Evolutionary conservation across 2,113 vertebrate genomes (phyloP), one percentile per base, ranked within the genome.

Genomic region (Narcine bancroftii): DNA sequence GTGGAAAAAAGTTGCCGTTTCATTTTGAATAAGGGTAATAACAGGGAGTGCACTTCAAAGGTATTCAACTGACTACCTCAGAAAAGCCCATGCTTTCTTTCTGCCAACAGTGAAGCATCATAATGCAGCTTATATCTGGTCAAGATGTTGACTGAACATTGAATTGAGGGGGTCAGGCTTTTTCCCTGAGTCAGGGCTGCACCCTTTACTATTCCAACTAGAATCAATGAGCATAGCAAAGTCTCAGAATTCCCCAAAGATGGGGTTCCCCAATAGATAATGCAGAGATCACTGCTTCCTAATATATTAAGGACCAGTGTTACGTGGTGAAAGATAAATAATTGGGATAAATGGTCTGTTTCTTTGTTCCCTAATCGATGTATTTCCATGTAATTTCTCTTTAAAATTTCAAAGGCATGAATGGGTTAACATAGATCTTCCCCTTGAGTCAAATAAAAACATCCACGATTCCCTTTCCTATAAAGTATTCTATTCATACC

Each of bases 401-500:
- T 87, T 36, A 17, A n/a, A 85, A 60, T 60, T 63, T 36, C 53
- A 60, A 87, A 83, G 81, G 29, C 81, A 87, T 87, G 81, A 87
- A 56, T 60, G 81, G 81, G 81, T 60, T 60, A 87, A 87, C 33
- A 60, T 2, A 87, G 33, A 63, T 21, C 81, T 36, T 87, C 81
- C 81, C 60, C 81, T 1, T 19, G 53, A 87, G 81, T 60, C 56
- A 56, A 87, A 87, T 87, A 87, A 60, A 85, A 60, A 87, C 53
- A 87, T 63, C 60, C 47, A 81, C 77, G 15, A 53, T 87, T 50
- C 81, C 81, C 60, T 60, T 87, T 87, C 81, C 81, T 60, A 87
- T 87, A 87, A 87, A 87, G 53, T 87, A 87, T 87, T 87, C 81
- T 87, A 53, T 87, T 87, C 81, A 87, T 87, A 87, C 81, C 81